Base-by-base conservation (phyloP, 2,113 vertebrate species). In the Halichoerus grypus region DNA sequence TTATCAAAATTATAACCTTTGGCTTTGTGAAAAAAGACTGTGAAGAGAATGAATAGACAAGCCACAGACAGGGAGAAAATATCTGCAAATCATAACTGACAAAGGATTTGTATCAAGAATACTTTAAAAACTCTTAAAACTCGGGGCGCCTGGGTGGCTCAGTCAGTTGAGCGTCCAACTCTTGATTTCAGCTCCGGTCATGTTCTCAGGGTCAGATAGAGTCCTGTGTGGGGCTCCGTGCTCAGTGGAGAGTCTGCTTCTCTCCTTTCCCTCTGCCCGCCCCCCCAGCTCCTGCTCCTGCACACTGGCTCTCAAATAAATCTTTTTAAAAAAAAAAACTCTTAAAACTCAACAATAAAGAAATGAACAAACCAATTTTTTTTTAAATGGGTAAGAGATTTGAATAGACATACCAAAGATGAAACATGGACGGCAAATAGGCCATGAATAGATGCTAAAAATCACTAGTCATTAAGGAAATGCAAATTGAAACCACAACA, bases 121-220 rank as follows among this genome's bases (percentile, higher is more conserved):
- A 95, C 42, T 88, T 93, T 24, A 90, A 97, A 28, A 95, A 94
- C 28, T 57, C 11, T 93, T 88, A 93, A 97, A 91, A 92, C 8
- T 82, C 39, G 65, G 65, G 33, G 65, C 6, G 18, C 33, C 65
- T n/a, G 33, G 65, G 33, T 69, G 33, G 33, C 31, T 69, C 33
- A 69, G 65, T 69, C 1, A 3, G 15, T n/a, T 69, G 65, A 69
- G 16, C 6, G 7, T 69, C 33, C 16, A 69, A 16, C 16, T 69
- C 67, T 69, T n/a, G 67, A 69, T 69, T 69, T 36, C 33, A 3
- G 67, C 67, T 69, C 33, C 4, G 67, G 33, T 69, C 67, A n/a
- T 69, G 67, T 36, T 19, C 15, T 69, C 16, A 19, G 16, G 33
- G 16, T 69, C 15, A 69, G n/a, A 18, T 1, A 4, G 3, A n/a